These are phyloP conservation scores for Bombylius discolor DNA, from an alignment of 2,888 invertebrate species.

Conservation along the genomic window DNA sequence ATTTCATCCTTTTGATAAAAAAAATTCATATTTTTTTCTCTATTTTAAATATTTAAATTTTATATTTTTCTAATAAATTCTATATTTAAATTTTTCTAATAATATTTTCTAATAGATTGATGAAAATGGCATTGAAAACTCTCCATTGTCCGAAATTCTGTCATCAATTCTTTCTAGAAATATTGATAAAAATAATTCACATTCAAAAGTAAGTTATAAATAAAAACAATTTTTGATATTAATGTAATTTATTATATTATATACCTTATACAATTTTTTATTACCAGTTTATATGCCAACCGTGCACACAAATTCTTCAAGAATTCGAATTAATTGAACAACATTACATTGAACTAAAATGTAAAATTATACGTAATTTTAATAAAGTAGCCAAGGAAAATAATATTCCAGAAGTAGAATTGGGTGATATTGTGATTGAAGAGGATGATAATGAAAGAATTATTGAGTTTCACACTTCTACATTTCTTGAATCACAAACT, in stretches of 20 bases:
- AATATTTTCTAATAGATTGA: background rate
- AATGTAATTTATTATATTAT: background rate
- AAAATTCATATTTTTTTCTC: too few relatives aligned
- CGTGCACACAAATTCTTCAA: conserved; percentile 48
- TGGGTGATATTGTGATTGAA: conserved; percentile 17
- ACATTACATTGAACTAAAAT: conserved; percentile 40
- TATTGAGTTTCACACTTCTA: background rate
- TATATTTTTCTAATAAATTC: too few relatives aligned
- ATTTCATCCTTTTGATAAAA: too few relatives aligned
- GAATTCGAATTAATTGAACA: conserved; percentile 49
- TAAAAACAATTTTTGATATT: background rate
- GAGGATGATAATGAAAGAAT: conserved; percentile 19
- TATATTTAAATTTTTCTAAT: too few relatives aligned
- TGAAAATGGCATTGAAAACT: conserved; percentile 11
- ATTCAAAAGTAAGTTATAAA: conserved; percentile 38
- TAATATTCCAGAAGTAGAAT: conserved; percentile 14
- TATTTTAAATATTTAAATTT: too few relatives aligned
- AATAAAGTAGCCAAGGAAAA: conserved; percentile 32
- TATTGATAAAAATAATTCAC: conserved; percentile 40
- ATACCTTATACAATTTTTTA: background rate
- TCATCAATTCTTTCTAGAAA: conserved; percentile 19
- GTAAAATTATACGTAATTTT: conserved; percentile 41
- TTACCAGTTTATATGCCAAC: conserved; percentile 46
- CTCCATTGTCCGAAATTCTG: conserved; percentile 12
- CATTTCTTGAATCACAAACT: too few relatives aligned